Percentiles rank a stretch among this genome's conserved stretches.
These are phyloP conservation scores for Panzeria rudis DNA, from an alignment of 2,888 invertebrate genomes.

Conservation along the genomic window DNA sequence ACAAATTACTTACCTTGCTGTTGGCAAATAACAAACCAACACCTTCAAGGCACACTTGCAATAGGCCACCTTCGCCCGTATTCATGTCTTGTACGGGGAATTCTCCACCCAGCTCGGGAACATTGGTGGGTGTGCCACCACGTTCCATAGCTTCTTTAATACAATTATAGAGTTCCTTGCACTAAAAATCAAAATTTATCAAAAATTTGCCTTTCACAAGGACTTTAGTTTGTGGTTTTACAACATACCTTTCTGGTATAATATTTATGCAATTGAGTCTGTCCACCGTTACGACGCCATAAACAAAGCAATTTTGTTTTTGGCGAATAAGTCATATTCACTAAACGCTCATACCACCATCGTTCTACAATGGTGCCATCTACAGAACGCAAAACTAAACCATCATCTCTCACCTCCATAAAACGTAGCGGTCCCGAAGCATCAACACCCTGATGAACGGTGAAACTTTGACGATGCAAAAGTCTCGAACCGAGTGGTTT, in stretches of 20 bases:
- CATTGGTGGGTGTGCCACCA: slow-evolving; percentile 87
- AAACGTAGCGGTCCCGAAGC: slow-evolving; percentile 94
- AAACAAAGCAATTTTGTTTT: slow-evolving; percentile 98
- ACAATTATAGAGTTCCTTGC: slow-evolving; percentile 98
- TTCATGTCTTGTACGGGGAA: slow-evolving; percentile 99
- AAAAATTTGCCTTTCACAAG: neutral
- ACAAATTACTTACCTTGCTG: slow-evolving; percentile 93
- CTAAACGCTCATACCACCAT: slow-evolving; percentile 99
- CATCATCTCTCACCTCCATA: slow-evolving; percentile 98
- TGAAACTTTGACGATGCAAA: slow-evolving; percentile 97
- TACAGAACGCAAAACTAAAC: slow-evolving; percentile 91
- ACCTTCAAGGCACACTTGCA: slow-evolving; percentile 99
- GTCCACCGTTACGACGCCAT: slow-evolving; percentile 97
- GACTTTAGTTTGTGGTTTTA: no score
- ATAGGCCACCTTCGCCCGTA: slow-evolving; percentile 97
- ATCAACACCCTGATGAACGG: slow-evolving; percentile 98
- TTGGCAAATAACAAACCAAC: slow-evolving; percentile 99
- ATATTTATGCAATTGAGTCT: slow-evolving; percentile 98
- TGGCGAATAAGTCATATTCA: slow-evolving; percentile 99
- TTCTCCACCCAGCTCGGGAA: slow-evolving; percentile 90
- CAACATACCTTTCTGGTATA: slow-evolving; percentile 95
- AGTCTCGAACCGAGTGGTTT: slow-evolving; percentile 97
- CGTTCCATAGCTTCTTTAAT: slow-evolving; percentile 99
- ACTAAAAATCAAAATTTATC: slow-evolving; percentile 86
- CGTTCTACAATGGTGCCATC: slow-evolving; percentile 95